Evolutionary conservation across 2,888 invertebrate genomes (phyloP).

Genomic region (Cephus runcator): DNA sequence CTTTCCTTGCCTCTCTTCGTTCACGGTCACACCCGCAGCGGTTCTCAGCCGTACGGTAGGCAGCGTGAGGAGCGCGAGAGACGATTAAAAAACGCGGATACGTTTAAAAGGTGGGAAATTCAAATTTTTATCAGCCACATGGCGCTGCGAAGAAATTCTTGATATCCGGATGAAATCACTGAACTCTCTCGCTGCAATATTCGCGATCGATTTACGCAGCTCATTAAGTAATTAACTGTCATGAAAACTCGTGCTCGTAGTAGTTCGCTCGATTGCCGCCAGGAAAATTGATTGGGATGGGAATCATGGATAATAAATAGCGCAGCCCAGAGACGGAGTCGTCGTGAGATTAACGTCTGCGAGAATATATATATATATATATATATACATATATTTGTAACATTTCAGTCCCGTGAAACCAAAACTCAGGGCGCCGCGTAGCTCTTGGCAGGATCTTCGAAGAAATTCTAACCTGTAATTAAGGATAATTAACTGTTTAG

Average conservation of each 20-base stretch:
- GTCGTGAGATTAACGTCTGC: neutral
- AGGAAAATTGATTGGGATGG: neutral
- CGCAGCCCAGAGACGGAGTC: neutral
- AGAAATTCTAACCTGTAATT: constrained; percentile 19
- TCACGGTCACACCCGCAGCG: constrained; percentile 64
- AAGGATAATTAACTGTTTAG: constrained; percentile 22
- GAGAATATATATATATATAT: too few species aligned
- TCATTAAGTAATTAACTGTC: neutral
- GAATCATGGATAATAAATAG: neutral
- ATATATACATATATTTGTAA: too few species aligned
- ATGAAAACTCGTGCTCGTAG: too few species aligned
- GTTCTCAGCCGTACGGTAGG: constrained; percentile 39
- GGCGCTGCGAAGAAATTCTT: neutral
- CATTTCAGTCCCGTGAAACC: too few species aligned
- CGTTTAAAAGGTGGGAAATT: neutral
- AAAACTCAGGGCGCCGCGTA: neutral
- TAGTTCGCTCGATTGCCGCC: too few species aligned
- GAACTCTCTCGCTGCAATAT: neutral
- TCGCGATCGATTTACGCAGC: neutral
- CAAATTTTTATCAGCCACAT: neutral
- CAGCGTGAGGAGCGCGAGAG: neutral
- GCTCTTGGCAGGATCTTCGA: neutral
- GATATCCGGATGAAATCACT: too few species aligned
- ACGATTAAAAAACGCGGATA: too few species aligned
- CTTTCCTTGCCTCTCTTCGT: constrained; percentile 59